phyloP scores from a whole-genome alignment of 2,113 vertebrate species.

The Marmota monax region DNA sequence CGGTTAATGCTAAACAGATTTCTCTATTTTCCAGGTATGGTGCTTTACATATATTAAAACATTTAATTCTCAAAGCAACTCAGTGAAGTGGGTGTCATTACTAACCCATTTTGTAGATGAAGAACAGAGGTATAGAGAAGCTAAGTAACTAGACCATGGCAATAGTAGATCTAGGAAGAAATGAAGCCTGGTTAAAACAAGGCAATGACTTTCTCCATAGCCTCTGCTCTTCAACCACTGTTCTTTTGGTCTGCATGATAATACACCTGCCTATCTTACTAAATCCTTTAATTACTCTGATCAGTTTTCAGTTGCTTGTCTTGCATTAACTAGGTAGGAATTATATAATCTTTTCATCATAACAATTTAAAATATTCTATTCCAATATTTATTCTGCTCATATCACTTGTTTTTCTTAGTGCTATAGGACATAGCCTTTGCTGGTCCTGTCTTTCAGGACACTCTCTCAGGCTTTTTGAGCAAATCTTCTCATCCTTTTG shows the following conservation, averaged over 20 bases:
- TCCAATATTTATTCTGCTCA: not conserved
- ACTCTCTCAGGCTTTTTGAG: not conserved
- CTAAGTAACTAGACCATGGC: not conserved
- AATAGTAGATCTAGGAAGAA: not conserved
- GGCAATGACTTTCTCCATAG: not conserved
- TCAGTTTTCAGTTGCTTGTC: not conserved
- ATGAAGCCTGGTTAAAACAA: not conserved
- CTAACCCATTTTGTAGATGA: not conserved
- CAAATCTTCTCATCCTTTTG: not conserved
- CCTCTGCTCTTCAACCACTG: not conserved
- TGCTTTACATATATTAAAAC: not conserved
- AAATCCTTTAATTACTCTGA: not conserved
- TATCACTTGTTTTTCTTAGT: not conserved
- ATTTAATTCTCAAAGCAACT: not conserved
- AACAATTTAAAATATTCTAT: not conserved
- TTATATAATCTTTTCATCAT: not conserved
- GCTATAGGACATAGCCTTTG: not conserved
- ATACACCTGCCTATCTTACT: not conserved
- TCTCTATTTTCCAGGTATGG: not conserved
- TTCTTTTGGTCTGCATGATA: not conserved
- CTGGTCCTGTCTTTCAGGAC: not conserved
- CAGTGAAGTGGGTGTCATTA: not conserved
- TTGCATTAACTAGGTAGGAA: not conserved
- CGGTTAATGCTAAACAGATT: not conserved
- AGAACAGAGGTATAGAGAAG: not conserved